Conservation (phyloP, 2,113 vertebrate genomes). For the Fulmarus glacialis region DNA sequence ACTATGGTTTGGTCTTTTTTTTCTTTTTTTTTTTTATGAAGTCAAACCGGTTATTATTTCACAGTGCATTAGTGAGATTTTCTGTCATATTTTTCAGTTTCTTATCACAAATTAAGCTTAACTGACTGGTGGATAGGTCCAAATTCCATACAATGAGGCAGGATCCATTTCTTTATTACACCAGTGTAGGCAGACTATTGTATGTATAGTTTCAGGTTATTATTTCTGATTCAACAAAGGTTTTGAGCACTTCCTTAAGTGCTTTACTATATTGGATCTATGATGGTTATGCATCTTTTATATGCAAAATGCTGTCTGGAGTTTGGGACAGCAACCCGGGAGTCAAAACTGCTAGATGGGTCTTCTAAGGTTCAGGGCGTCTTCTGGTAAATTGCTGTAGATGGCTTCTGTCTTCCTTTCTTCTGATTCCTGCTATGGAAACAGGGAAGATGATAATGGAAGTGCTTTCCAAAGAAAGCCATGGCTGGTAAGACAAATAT, state of each 20-base stretch:
- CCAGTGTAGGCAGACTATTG: background rate
- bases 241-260: background rate
- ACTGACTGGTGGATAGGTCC: background rate
- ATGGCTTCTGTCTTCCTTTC: background rate
- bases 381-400: background rate
- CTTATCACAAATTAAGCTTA: background rate
- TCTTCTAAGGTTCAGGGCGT: background rate
- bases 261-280: background rate
- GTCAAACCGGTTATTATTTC: conserved; percentile 13
- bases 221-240: background rate
- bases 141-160: background rate
- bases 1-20: background rate
- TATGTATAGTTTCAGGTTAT: background rate
- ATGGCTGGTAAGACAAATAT: background rate
- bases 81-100: background rate
- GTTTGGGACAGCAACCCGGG: rapidly evolving
- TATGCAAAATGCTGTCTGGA: background rate
- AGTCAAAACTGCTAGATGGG: background rate
- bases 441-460: background rate
- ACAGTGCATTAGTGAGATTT: background rate
- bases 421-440: background rate
- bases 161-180: background rate
- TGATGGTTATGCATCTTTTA: background rate
- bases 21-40: background rate
- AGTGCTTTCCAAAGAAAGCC: background rate